phyloP scores from a whole-genome alignment of 2,797 vertebrate species.

The Catamblyrhynchus diadema region DNA sequence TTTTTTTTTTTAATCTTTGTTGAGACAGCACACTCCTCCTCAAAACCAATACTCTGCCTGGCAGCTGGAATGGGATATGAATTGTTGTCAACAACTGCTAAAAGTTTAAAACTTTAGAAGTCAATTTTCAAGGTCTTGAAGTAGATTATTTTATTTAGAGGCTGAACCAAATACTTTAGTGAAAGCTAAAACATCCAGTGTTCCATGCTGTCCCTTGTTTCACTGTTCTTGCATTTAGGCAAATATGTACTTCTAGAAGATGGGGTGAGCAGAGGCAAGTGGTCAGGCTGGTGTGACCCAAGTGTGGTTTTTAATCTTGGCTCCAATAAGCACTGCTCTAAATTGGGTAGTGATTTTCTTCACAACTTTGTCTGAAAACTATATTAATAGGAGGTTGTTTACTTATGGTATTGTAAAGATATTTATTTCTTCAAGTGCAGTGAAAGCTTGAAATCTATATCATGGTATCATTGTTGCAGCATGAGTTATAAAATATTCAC shows the following conservation, averaged over 20 bases:
- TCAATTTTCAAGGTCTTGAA: neutral
- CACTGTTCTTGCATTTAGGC: neutral
- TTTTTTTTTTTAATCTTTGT: neutral
- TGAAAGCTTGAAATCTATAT: neutral
- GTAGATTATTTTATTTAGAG: neutral
- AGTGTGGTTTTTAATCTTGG: neutral
- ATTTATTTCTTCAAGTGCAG: neutral
- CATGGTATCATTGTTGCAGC: neutral
- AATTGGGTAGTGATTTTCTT: neutral
- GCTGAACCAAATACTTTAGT: neutral
- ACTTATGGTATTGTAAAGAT: neutral
- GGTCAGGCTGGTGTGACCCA: neutral
- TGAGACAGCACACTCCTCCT: neutral
- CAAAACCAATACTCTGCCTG: neutral
- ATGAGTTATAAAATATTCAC: neutral
- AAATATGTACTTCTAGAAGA: neutral
- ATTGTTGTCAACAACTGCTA: neutral
- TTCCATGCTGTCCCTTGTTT: neutral
- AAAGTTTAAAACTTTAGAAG: neutral
- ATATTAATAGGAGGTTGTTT: neutral
- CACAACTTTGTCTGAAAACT: neutral
- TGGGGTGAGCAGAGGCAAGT: neutral
- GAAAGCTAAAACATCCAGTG: neutral
- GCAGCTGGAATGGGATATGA: neutral
- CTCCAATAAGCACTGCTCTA: neutral